Evolutionary conservation across 2,797 vertebrate species (phyloP).

Genomic region (Eupleurogrammus muticus): DNA sequence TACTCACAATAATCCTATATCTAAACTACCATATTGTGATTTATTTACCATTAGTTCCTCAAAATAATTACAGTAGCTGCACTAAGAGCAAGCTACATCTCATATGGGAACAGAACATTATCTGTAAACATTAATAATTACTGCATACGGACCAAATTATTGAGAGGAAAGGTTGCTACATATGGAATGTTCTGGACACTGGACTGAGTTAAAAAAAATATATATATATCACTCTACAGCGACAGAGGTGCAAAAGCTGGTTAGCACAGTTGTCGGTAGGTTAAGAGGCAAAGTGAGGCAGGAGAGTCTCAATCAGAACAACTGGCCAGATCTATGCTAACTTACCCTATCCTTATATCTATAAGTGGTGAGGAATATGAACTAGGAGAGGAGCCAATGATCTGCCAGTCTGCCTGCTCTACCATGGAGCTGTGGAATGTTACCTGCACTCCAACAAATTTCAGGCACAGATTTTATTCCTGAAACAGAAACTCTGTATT

Average conservation of each 20-base stretch:
- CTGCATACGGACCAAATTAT: not conserved
- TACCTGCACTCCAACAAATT: conserved; percentile 11
- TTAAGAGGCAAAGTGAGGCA: conserved; percentile 30
- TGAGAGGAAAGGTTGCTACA: not conserved
- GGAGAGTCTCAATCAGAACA: conserved; percentile 15
- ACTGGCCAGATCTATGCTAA: conserved; percentile 6
- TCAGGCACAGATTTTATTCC: not conserved
- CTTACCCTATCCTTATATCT: conserved; percentile 44
- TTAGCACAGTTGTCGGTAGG: conserved; percentile 20
- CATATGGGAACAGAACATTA: not conserved
- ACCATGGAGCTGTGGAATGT: not conserved
- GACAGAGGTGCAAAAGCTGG: conserved; percentile 5
- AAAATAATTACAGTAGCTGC: not conserved
- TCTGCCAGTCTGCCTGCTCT: conserved; percentile 5
- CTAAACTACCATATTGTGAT: not conserved
- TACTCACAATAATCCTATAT: not conserved
- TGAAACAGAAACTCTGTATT: conserved; percentile 22
- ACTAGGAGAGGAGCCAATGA: conserved; percentile 27
- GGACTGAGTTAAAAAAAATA: not conserved
- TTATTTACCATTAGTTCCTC: not conserved
- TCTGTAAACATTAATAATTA: not conserved
- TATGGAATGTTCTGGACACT: not conserved
- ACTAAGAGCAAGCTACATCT: not conserved
- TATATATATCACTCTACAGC: not conserved
- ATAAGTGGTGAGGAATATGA: conserved; percentile 20